These are phyloP conservation scores for Notolabrus celidotus DNA, from an alignment of 2,797 vertebrate genomes.

Conservation along the genomic window DNA sequence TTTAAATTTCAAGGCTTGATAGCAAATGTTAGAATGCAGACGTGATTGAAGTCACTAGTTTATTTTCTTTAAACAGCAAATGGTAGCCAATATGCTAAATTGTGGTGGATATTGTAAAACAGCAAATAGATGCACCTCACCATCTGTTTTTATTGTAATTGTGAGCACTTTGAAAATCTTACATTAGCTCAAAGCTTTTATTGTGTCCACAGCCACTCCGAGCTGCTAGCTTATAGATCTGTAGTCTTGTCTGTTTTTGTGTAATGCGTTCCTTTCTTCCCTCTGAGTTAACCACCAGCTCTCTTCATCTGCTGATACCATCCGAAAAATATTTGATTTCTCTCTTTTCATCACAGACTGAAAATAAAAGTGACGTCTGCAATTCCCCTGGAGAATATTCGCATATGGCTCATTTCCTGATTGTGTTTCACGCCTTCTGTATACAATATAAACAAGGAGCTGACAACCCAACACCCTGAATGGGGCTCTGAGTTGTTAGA, in stretches of 20 bases:
- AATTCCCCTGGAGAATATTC: constrained; percentile 32
- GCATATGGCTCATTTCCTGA: constrained; percentile 31
- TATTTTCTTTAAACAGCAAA: too few relatives aligned
- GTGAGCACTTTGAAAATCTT: too few relatives aligned
- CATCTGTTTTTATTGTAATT: neutral
- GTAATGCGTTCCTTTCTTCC: neutral
- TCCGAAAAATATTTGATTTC: constrained; percentile 26
- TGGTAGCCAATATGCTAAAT: too few relatives aligned
- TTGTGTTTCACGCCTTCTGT: constrained; percentile 27
- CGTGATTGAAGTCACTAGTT: too few relatives aligned
- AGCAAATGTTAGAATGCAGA: too few relatives aligned
- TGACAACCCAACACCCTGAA: constrained; percentile 20
- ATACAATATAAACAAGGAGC: constrained; percentile 32
- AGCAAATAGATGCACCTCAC: too few relatives aligned
- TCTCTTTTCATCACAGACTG: constrained; percentile 21
- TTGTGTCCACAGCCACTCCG: neutral
- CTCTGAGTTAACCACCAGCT: neutral
- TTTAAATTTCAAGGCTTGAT: too few relatives aligned
- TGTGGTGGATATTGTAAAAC: too few relatives aligned
- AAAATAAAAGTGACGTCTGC: constrained; percentile 37
- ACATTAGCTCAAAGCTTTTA: too few relatives aligned
- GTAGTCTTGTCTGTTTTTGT: neutral
- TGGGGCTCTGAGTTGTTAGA: neutral
- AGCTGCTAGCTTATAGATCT: neutral
- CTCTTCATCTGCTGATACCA: neutral